Base-by-base conservation (phyloP, 2,797 vertebrate species). In the Glyptemys insculpta region DNA sequence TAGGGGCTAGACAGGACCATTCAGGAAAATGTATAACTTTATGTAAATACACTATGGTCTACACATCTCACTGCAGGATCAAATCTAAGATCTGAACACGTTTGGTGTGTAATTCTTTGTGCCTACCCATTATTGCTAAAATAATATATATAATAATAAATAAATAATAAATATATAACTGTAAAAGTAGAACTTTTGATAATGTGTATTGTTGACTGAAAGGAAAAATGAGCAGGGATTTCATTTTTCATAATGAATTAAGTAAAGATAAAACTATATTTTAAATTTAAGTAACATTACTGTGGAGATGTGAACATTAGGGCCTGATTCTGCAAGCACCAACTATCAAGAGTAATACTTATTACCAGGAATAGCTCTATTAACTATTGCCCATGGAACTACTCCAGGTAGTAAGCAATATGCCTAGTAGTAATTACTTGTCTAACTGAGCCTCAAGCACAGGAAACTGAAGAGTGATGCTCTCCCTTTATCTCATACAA, bases 401-500 rank as follows among this genome's bases (percentile, higher is more conserved):
- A 16, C 34, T 27, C 57, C 34, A 79, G 7, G 44, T 15, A 76
- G n/a, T 56, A n/a, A n/a, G 79, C 59, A 62, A 62, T 62, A 54
- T 37, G 34, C 53, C 23, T 54, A 54, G 57, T 65, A 34, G 53
- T 62, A 62, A 34, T 62, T 34, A 37, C 18, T 53, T 76, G 31
- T 18, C 80, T 59, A 29, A 37, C 34, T 59, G 57, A 57, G n/a
- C 25, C 62, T 27, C 14, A 50, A 41, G 49, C 74, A 10, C 12
- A 83, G 47, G 59, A 83, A 25, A 2, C 4, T 78, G 49, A 88
- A 92, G 79, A 86, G 52, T 83, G 72, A 52, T 72, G 47, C 44
- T 85, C 83, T 81, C 41, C 85, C 94, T 91, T 93, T 93, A 85
- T 93, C 76, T 94, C 16, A 25, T 23, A 25, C 88, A 85, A 91